phyloP scores from a whole-genome alignment of 2,888 invertebrate genomes.

The Chymomyza amoena region DNA sequence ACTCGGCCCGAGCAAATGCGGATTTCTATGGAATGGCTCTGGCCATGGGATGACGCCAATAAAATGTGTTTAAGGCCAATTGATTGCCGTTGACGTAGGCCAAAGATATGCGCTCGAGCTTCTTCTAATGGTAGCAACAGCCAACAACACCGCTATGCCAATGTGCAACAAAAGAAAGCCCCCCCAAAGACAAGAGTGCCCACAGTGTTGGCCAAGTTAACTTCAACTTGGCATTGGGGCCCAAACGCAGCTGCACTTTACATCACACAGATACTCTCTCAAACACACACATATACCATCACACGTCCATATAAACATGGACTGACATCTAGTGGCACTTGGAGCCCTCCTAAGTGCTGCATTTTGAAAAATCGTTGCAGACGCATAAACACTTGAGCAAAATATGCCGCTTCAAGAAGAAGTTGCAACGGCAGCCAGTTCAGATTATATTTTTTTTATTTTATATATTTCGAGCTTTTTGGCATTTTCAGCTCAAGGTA shows the following conservation, averaged over 20 bases:
- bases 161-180: slow-evolving; percentile 18
- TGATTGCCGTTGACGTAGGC: slow-evolving; percentile 62
- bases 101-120: slow-evolving; percentile 49
- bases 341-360: slow-evolving; percentile 22
- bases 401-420: slow-evolving; percentile 30
- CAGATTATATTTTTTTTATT: neutral
- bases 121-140: slow-evolving; percentile 54
- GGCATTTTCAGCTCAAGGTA: slow-evolving; percentile 72
- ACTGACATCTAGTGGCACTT: slow-evolving; percentile 70
- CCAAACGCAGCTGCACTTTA: slow-evolving; percentile 42
- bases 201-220: neutral
- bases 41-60: slow-evolving; percentile 71
- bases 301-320: slow-evolving; percentile 17
- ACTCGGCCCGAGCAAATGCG: slow-evolving; percentile 30
- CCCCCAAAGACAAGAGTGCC: slow-evolving; percentile 11
- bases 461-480: slow-evolving; percentile 28
- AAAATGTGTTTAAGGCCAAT: slow-evolving; percentile 70
- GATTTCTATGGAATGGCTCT: slow-evolving; percentile 68
- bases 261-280: slow-evolving; percentile 9
- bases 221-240: slow-evolving; percentile 37
- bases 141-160: neutral
- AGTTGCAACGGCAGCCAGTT: slow-evolving; percentile 28
- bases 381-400: slow-evolving; percentile 25
- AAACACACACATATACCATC: slow-evolving; percentile 10
- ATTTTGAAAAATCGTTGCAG: slow-evolving; percentile 37